These are phyloP conservation scores for Pristionchus mayeri DNA, from an alignment of 2,888 invertebrate genomes.

Conservation along the genomic window DNA sequence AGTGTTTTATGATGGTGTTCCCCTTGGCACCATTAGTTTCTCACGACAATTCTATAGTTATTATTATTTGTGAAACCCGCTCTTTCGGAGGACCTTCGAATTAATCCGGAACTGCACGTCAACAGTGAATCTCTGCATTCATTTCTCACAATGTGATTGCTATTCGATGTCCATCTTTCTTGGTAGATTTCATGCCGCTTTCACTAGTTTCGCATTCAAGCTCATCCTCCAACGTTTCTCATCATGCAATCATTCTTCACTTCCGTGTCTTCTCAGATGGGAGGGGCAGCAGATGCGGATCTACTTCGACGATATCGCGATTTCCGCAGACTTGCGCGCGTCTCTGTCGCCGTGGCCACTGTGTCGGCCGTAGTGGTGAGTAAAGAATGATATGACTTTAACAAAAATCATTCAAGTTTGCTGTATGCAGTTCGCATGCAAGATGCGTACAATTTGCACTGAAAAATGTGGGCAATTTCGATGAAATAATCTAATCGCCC, in stretches of 20 bases:
- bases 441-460: background rate
- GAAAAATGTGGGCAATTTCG: background rate
- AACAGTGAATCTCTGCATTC: no score
- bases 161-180: background rate
- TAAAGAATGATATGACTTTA: background rate
- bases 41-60: no score
- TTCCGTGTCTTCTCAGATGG: background rate
- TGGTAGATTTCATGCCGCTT: no score
- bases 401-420: background rate
- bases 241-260: background rate
- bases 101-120: no score
- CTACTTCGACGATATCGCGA: conserved; percentile 15
- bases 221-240: no score
- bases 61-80: no score
- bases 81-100: no score
- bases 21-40: no score
- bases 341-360: conserved; percentile 13
- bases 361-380: conserved; percentile 20
- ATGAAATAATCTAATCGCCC: background rate
- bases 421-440: background rate
- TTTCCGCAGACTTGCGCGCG: background rate
- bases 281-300: background rate
- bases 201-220: no score
- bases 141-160: background rate
- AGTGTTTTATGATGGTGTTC: no score